phyloP scores from a whole-genome alignment of 2,113 vertebrate species.

The Rhea americana region DNA sequence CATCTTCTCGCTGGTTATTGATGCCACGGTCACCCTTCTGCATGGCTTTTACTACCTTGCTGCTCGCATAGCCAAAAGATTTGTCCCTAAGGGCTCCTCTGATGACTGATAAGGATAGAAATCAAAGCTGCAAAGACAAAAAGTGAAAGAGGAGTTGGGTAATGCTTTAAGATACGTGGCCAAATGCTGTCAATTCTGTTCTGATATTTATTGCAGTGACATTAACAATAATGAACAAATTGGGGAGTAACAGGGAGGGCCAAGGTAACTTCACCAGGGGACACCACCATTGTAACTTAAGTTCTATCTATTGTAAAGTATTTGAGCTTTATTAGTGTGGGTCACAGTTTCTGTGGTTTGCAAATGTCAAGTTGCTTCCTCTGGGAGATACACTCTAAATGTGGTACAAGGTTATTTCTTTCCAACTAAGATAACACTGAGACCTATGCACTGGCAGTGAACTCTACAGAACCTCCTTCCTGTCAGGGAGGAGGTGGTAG shows the following conservation, averaged over 20 bases:
- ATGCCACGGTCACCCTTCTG: conserved; percentile 63
- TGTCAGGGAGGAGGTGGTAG: not conserved
- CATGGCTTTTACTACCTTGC: conserved; percentile 64
- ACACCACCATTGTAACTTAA: not conserved
- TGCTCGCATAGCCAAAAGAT: conserved; percentile 48
- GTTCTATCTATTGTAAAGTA: conserved; percentile 25
- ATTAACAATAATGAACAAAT: conserved; percentile 30
- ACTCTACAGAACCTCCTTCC: not conserved
- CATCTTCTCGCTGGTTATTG: conserved; percentile 51
- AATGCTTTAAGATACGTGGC: conserved; percentile 41
- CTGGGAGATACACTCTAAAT: not conserved
- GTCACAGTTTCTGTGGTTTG: conserved; percentile 5
- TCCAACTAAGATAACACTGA: not conserved
- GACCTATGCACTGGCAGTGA: not conserved
- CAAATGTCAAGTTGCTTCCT: not conserved
- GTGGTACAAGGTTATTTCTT: not conserved
- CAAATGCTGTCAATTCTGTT: conserved; percentile 45
- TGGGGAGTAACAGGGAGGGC: conserved; percentile 18
- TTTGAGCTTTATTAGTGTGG: not conserved
- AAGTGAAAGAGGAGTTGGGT: not conserved
- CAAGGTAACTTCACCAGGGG: not conserved
- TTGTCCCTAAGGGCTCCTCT: conserved; percentile 68
- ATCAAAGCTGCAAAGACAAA: not conserved
- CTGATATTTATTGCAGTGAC: conserved; percentile 71
- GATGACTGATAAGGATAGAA: conserved; percentile 32